Percentiles rank a stretch among this genome's conserved stretches.
phyloP scores from a whole-genome alignment of 1,140 invertebrate species.

The Zeugodacus cucurbitae region DNA sequence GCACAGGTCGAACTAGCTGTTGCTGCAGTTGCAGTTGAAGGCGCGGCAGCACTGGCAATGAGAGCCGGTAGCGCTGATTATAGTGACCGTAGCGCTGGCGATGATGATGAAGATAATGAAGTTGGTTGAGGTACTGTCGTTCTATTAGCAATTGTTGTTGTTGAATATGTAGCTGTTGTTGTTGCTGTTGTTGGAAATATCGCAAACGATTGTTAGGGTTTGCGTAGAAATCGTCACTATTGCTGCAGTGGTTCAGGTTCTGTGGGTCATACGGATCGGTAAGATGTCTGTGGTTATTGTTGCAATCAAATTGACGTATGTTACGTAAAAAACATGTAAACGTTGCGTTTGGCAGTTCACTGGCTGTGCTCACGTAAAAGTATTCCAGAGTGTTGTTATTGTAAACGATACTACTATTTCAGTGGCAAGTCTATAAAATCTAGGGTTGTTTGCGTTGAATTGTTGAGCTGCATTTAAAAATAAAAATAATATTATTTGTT shows the following conservation, averaged over 20 bases:
- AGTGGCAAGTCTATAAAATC: background rate
- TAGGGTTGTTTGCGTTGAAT: background rate
- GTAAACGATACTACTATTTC: background rate
- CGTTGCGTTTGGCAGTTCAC: constrained; percentile 33
- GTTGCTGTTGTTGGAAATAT: constrained; percentile 6
- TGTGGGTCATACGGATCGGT: background rate
- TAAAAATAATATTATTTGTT: too few relatives aligned
- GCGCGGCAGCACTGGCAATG: background rate
- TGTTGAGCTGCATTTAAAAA: constrained; percentile 1
- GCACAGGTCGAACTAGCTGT: background rate
- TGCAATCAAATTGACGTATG: background rate
- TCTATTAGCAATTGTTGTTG: background rate
- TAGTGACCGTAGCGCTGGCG: background rate
- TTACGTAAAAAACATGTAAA: constrained; percentile 24
- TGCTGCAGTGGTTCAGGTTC: background rate
- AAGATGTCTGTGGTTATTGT: background rate
- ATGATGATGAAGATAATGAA: background rate
- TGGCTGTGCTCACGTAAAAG: constrained; percentile 30
- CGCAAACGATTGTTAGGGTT: background rate
- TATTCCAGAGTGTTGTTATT: constrained; percentile 8
- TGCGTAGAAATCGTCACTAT: background rate
- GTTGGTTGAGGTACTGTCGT: constrained; percentile 4
- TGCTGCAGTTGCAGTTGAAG: background rate
- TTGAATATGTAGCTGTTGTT: background rate
- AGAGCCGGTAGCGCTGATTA: background rate